These are phyloP conservation scores for Callyntrura sp. DNA, from an alignment of 2,888 invertebrate species.

Conservation along the genomic window DNA sequence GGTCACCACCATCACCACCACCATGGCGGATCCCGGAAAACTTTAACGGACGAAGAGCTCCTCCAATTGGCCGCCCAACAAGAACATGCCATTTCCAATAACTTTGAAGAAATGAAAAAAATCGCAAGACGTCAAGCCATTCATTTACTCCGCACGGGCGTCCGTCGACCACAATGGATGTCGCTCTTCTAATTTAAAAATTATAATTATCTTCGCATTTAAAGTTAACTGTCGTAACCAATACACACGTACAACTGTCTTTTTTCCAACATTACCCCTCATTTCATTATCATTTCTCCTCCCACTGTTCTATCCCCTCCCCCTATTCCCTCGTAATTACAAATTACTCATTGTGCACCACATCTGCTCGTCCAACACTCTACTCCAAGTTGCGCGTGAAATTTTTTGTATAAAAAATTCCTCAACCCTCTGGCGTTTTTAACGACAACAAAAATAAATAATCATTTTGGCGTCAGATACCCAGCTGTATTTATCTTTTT, in stretches of 20 bases:
- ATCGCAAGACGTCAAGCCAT: constrained; percentile 79
- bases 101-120: constrained; percentile 80
- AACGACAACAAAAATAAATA: background rate
- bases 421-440: background rate
- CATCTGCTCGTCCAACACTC: too few relatives aligned
- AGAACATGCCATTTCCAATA: constrained; percentile 63
- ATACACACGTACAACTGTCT: too few relatives aligned
- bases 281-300: too few relatives aligned
- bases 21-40: background rate
- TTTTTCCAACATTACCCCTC: too few relatives aligned
- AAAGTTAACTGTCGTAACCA: too few relatives aligned
- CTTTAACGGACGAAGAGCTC: constrained; percentile 39
- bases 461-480: background rate
- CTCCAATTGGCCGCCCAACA: constrained; percentile 22
- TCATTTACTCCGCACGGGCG: constrained; percentile 69
- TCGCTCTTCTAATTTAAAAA: constrained; percentile 46
- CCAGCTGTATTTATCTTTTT: background rate
- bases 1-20: too few relatives aligned
- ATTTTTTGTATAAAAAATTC: background rate
- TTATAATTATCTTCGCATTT: background rate
- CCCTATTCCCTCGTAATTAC: too few relatives aligned
- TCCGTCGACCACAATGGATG: constrained; percentile 79
- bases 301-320: too few relatives aligned
- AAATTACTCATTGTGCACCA: too few relatives aligned
- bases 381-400: too few relatives aligned